Percentiles rank a stretch among this genome's conserved stretches.
Evolutionary conservation across 2,797 vertebrate species (phyloP).

Genomic region (Spinibarbus caldwelli): DNA sequence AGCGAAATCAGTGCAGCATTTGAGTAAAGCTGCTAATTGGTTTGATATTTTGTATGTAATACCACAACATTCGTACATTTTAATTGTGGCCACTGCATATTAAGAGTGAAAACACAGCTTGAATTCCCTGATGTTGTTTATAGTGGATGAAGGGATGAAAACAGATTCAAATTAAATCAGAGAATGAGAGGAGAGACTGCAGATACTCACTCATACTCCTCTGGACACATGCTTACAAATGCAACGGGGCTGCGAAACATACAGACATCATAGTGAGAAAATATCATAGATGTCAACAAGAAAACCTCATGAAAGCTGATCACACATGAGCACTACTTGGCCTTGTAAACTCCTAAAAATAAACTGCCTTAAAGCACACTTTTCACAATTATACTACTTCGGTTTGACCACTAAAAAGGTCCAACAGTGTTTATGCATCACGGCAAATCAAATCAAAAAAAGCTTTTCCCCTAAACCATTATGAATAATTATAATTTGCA

Average conservation of each 20-base stretch:
- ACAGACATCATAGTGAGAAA: constrained; percentile 63
- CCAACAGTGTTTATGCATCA: background rate
- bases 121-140: background rate
- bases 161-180: background rate
- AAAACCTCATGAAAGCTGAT: background rate
- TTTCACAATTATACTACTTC: background rate
- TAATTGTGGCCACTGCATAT: background rate
- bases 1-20: background rate
- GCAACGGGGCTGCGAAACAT: constrained; percentile 80
- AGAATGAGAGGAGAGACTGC: background rate
- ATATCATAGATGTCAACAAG: constrained; percentile 53
- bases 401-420: background rate
- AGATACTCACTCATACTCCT: constrained; percentile 85
- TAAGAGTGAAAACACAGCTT: background rate
- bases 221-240: constrained; percentile 87
- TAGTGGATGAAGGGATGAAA: background rate
- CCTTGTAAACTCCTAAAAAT: background rate
- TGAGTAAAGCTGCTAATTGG: background rate
- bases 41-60: background rate
- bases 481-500: background rate
- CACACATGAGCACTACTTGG: background rate
- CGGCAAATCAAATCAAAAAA: background rate
- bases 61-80: background rate
- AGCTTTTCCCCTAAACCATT: background rate
- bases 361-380: background rate